Evolutionary conservation across 2,797 vertebrate species (phyloP), one percentile per base, ranked within the genome.

Genomic region (Allobates femoralis): DNA sequence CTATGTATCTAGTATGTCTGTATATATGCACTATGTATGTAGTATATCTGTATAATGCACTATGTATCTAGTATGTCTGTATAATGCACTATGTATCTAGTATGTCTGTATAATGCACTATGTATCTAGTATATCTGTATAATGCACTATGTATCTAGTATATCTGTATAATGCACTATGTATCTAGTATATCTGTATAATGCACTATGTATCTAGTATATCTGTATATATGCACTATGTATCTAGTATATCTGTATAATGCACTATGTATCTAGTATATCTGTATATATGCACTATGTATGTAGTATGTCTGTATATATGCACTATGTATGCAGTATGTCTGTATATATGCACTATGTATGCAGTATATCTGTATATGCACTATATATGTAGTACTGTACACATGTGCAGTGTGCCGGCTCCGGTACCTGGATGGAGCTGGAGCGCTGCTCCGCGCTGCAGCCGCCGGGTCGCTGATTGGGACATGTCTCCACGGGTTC

Each of bases 351-450:
- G 37, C 37, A 51, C 15, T 1, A 51, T 12, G 50, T 51, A 51
- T 51, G 50, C 15, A 7, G 8, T 26, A 26, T 62, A 11, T 62
- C 2, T 62, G 2, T 58, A 58, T 21, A 56, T 58, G 53, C 19
- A 28, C n/a, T n/a, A n/a, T n/a, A n/a, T n/a, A n/a, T n/a, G n/a
- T n/a, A n/a, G n/a, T n/a, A n/a, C n/a, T 62, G 7, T 62, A 0
- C 41, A 46, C 41, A 26, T 64, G 3, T 19, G 60, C 34, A 21
- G 53, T 8, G 55, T 84, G 53, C 64, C 34, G 62, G 55, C 60
- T 77, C 53, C 51, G 5, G 30, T 87, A 87, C 86, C 86, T 87
- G 86, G 86, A 60, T 71, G 86, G 3, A 87, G 86, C 58, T 74
- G 66, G 32, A 87, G 66, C 12, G 86, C 76, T 67, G 86, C 41